A percentile compares a stretch with the other conserved stretches of the same genome.
These are phyloP conservation scores for Triplophysa tibetana DNA, from an alignment of 2,113 vertebrate genomes.

Conservation along the genomic window DNA sequence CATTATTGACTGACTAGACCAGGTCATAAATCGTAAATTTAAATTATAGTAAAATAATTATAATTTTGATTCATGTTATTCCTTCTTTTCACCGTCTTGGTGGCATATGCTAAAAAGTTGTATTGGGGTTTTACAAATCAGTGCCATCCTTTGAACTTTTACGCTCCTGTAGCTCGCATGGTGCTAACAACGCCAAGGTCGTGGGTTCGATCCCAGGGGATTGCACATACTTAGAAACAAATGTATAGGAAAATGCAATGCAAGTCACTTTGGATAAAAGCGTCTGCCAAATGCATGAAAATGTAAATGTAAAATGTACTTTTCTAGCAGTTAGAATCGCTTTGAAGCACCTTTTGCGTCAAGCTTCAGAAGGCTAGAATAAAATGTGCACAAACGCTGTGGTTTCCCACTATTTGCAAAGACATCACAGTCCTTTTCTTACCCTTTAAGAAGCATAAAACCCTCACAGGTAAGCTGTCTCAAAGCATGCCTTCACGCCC, in stretches of 20 bases:
- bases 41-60: too few relatives aligned
- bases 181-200: too few relatives aligned
- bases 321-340: slow-evolving; percentile 62
- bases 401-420: slow-evolving; percentile 60
- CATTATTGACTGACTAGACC: too few relatives aligned
- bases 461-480: slow-evolving; percentile 63
- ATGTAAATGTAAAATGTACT: slow-evolving; percentile 37
- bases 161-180: slow-evolving; percentile 2
- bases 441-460: slow-evolving; percentile 75
- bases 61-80: too few relatives aligned
- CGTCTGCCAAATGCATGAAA: too few relatives aligned
- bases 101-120: too few relatives aligned
- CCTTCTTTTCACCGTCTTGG: too few relatives aligned
- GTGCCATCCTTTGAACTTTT: slow-evolving; percentile 65
- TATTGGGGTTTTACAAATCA: not conserved
- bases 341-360: not conserved
- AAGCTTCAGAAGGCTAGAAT: not conserved
- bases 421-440: slow-evolving; percentile 70
- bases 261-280: too few relatives aligned
- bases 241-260: too few relatives aligned
- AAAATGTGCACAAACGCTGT: not conserved
- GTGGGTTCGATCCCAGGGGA: too few relatives aligned
- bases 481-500: slow-evolving; percentile 56
- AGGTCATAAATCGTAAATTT: too few relatives aligned
- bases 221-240: too few relatives aligned